Base-by-base conservation (phyloP, 2,113 vertebrate genomes). In the Laterallus jamaicensis region DNA sequence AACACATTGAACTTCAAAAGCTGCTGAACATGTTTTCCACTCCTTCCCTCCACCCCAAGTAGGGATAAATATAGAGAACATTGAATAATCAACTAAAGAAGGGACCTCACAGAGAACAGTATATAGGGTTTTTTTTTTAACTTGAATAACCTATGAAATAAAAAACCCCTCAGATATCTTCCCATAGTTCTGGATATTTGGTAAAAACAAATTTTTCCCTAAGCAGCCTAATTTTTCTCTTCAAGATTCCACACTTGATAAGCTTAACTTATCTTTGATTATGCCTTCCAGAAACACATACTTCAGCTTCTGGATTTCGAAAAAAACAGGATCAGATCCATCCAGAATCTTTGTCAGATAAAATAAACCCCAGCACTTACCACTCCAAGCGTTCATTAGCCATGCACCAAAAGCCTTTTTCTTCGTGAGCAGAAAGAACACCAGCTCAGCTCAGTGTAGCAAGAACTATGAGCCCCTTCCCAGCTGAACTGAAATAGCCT, bases 381-480 rank as follows among this genome's bases (percentile, higher is more conserved):
- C 37, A 8, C 11, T 63, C 84, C 1, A 5, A 1, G 5, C 2
- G 1, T 10, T 26, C 16, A 24, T 4, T 9, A 60, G 19, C 24
- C 35, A 4, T 2, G 4, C 8, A 26, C 22, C 12, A 11, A 74
- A 85, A 39, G 4, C 24, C 24, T 8, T 28, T 56, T 85, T 12
- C 6, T 16, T 1, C 0, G 2, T 8, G 7, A 63, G 6, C 16
- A 44, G 12, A 1, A 1, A 47, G 2, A 47, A 9, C 12, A 2
- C 4, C 63, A 81, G 12, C 12, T 25, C 55, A n/a, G 21, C 12
- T 26, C n/a, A 5, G 16, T 0, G 10, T 4, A 10, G 24, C 8
- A 35, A 63, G 4, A 2, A 2, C 54, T 35, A 0, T 2, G 2
- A 1, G 1, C 1, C 15, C 5, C 7, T 28, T 49, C 3, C 0